Conservation (phyloP, 2,797 vertebrate genomes). For the Ceyx erithaca region DNA sequence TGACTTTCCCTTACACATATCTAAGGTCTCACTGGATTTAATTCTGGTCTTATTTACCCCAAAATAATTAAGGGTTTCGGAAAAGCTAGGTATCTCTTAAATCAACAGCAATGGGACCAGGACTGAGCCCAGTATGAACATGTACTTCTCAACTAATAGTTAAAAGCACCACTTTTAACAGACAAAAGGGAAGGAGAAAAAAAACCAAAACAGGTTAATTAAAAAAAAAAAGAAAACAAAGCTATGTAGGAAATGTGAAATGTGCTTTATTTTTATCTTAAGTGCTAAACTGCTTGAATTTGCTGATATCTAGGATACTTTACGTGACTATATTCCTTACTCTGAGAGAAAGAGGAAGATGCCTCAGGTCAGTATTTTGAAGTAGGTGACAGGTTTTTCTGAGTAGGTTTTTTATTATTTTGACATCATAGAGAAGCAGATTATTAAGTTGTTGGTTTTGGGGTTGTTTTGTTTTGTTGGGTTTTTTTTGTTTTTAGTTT, state of each 20-base stretch:
- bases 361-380: neutral
- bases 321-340: neutral
- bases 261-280: neutral
- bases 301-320: neutral
- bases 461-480: too few species aligned
- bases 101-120: neutral
- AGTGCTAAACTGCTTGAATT: neutral
- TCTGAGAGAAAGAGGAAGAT: neutral
- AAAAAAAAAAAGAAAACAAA: neutral
- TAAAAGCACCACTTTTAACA: neutral
- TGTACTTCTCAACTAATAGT: neutral
- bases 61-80: neutral
- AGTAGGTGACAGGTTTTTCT: neutral
- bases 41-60: neutral
- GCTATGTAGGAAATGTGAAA: neutral
- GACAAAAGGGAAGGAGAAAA: neutral
- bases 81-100: neutral
- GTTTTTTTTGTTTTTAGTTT: too few species aligned
- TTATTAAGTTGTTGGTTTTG: neutral
- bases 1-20: neutral
- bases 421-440: neutral
- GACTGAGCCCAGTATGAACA: neutral
- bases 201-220: neutral
- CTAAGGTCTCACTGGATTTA: neutral
- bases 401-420: neutral